A percentile compares a stretch with the other conserved stretches of the same genome.
These are phyloP conservation scores for Trichopria drosophilae DNA, from an alignment of 2,888 invertebrate genomes.

Conservation along the genomic window DNA sequence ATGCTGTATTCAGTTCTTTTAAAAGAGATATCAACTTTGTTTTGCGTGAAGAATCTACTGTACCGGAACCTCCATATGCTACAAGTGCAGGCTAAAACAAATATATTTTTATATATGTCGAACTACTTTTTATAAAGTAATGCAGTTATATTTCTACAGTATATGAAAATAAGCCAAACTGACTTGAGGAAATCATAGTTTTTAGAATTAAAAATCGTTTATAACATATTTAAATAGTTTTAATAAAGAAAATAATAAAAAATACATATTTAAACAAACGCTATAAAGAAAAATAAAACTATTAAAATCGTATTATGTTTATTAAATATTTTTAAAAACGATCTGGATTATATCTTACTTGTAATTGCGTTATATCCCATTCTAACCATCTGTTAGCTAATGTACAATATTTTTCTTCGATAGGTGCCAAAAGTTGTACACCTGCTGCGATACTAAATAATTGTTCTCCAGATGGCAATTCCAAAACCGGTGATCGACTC, in stretches of 20 bases:
- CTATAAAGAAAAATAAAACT: too few relatives aligned
- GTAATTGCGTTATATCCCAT: slow-evolving; percentile 57
- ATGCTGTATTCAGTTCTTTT: slow-evolving; percentile 62
- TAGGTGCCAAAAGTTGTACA: slow-evolving; percentile 67
- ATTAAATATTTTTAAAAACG: too few relatives aligned
- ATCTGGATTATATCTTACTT: too few relatives aligned
- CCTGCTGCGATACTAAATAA: slow-evolving; percentile 77
- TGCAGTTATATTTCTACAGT: not conserved
- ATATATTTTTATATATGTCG: slow-evolving; percentile 2
- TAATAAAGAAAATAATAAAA: slow-evolving; percentile 1
- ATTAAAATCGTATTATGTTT: too few relatives aligned
- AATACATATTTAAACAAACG: too few relatives aligned
- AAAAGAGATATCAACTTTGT: slow-evolving; percentile 63
- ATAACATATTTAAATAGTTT: slow-evolving; percentile 1
- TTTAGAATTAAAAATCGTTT: not conserved
- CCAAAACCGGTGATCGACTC: slow-evolving; percentile 68
- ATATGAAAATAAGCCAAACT: too few relatives aligned
- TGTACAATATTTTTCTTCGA: slow-evolving; percentile 49
- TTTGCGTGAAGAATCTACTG: slow-evolving; percentile 63
- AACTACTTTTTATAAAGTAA: slow-evolving; percentile 1
- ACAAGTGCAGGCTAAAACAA: slow-evolving; percentile 63
- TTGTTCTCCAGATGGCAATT: slow-evolving; percentile 64
- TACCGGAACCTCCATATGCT: slow-evolving; percentile 59
- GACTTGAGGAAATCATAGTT: too few relatives aligned
- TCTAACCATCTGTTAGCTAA: slow-evolving; percentile 56